phyloP scores from a whole-genome alignment of 2,113 vertebrate genomes.

The Tilapia sparmanii region DNA sequence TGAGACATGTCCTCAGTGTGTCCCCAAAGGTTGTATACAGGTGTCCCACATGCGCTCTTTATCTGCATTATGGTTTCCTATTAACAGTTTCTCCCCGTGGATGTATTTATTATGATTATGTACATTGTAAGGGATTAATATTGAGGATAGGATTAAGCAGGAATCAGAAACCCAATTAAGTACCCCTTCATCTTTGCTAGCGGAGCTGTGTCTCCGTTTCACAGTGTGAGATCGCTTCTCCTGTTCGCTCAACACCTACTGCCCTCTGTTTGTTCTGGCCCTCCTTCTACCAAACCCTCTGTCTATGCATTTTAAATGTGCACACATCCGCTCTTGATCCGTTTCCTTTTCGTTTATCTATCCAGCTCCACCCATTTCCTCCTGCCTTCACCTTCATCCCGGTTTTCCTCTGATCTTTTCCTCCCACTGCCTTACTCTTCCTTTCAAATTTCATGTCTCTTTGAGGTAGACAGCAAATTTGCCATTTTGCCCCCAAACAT shows the following conservation, averaged over 20 bases:
- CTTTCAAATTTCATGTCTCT: neutral
- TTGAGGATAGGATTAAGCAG: slow-evolving; percentile 64
- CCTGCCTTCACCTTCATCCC: neutral
- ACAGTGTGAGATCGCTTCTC: slow-evolving; percentile 30
- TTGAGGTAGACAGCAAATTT: slow-evolving; percentile 22
- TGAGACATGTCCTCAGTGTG: slow-evolving; percentile 29
- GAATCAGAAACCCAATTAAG: slow-evolving; percentile 71
- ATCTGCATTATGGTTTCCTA: slow-evolving; percentile 29
- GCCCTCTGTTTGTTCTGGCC: slow-evolving; percentile 2
- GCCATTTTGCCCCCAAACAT: slow-evolving; percentile 4
- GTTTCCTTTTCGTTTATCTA: neutral
- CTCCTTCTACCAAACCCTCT: neutral
- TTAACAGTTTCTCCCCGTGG: neutral
- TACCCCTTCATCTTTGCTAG: slow-evolving; percentile 53
- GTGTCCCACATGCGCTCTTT: slow-evolving; percentile 6
- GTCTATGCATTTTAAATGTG: neutral
- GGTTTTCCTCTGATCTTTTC: slow-evolving; percentile 17
- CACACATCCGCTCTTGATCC: neutral
- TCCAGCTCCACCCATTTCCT: neutral
- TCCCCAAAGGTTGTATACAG: slow-evolving; percentile 26
- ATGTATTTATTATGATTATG: slow-evolving; percentile 59
- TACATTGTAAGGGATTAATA: slow-evolving; percentile 66
- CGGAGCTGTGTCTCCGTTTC: slow-evolving; percentile 16
- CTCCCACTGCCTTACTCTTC: neutral
- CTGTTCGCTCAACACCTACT: slow-evolving; percentile 31